Evolutionary conservation across 2,113 vertebrate species (phyloP), one percentile per base, ranked within the genome.

Genomic region (Melanostigma gelatinosum): DNA sequence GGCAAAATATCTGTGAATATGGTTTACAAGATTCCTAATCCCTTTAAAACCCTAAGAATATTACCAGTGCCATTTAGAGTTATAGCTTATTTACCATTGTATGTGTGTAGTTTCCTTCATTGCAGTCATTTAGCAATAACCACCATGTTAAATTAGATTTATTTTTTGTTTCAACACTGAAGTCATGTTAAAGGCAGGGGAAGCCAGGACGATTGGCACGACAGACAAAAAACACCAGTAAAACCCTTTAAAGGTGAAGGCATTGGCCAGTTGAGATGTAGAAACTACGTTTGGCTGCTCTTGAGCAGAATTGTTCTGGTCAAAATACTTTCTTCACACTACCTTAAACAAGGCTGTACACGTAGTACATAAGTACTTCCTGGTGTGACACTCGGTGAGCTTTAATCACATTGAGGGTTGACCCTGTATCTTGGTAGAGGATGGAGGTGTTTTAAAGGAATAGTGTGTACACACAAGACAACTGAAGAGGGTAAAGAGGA

Each of bases 21-120:
- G 50, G 34, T 85, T 63, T 67, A 60, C 16, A 70, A 67, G 42
- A 69, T 58, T 57, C 64, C n/a, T 46, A 29, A 72, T 75, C 54
- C 54, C 22, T 15, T 52, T 8, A 58, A 77, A 83, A 27, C 38
- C 77, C 44, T 24, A 79, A 60, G 40, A 79, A 69, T 75, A 65
- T 82, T 75, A 82, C 50, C 82, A 78, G 87, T 84, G 74, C 80
- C 44, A n/a, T 82, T 50, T 67, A 57, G 46, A 87, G 83, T 66
- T 57, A 40, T 64, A 90, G 80, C 75, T 88, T 75, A 88, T 86
- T 71, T 48, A 57, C 34, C 62, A 67, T 71, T 46, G 38, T 84
- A 15, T 71, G 29, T 82, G 58, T 71, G n/a, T 15, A n/a, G 12
- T 60, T 66, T 63, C 15, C 36, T 82, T 61, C 34, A 27, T 13